These are phyloP conservation scores for Tridacna gigas DNA, from an alignment of 2,888 invertebrate genomes.

Conservation along the genomic window DNA sequence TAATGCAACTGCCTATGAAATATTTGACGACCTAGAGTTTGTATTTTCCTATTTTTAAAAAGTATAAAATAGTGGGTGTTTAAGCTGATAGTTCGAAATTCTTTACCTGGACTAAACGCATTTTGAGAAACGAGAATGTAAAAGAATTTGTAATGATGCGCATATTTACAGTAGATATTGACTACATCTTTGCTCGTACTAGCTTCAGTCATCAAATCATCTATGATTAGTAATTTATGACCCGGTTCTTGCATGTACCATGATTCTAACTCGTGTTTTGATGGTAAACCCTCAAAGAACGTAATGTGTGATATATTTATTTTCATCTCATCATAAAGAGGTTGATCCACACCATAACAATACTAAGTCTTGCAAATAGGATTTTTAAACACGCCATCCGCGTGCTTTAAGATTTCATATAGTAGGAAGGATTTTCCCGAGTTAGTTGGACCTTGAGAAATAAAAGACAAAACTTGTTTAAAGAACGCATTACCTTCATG, in stretches of 20 bases:
- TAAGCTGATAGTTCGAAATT: constrained; percentile 56
- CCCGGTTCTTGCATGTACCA: constrained; percentile 18
- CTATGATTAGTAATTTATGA: constrained; percentile 34
- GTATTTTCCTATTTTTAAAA: constrained; percentile 52
- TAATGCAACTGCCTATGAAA: constrained; percentile 41
- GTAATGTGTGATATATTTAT: not conserved
- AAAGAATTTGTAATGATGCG: constrained; percentile 49
- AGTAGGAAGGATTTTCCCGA: constrained; percentile 12
- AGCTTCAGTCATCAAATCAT: constrained; percentile 40
- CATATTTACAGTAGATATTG: constrained; percentile 37
- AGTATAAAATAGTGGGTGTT: constrained; percentile 60
- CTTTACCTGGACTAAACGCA: constrained; percentile 36
- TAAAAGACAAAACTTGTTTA: no score
- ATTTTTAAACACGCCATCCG: constrained; percentile 11
- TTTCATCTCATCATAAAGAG: constrained; percentile 27
- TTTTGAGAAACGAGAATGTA: constrained; percentile 55
- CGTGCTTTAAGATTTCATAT: constrained; percentile 9
- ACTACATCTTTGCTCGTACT: constrained; percentile 17
- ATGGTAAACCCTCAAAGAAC: constrained; percentile 33
- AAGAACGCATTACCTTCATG: not conserved
- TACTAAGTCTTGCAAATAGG: constrained; percentile 13
- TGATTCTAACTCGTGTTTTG: constrained; percentile 25
- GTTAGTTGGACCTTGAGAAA: constrained; percentile 11
- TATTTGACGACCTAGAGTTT: constrained; percentile 55
- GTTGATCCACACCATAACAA: constrained; percentile 31